phyloP scores from a whole-genome alignment of 2,113 vertebrate genomes.

The Sylvilagus bachmani region DNA sequence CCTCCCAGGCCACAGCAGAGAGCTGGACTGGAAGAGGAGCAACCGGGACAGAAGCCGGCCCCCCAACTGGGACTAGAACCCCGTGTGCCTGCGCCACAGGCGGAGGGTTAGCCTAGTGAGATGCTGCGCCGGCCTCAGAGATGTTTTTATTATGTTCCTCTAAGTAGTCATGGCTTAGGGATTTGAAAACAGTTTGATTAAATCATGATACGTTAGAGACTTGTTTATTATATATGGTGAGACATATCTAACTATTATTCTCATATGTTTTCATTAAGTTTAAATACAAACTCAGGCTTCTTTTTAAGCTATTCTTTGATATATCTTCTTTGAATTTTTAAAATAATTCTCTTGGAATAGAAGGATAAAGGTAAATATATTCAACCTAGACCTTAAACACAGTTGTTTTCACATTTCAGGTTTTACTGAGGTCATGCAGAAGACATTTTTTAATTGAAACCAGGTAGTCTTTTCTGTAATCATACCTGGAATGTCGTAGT shows the following conservation, averaged over 20 bases:
- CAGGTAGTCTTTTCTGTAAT: constrained; percentile 49
- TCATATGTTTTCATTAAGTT: constrained; percentile 19
- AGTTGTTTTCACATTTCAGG: constrained; percentile 49
- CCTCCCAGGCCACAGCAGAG: too few species aligned
- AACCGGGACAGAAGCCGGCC: too few species aligned
- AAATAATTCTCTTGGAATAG: constrained; percentile 43
- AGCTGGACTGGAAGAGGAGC: too few species aligned
- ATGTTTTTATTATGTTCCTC: not conserved
- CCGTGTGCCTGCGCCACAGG: too few species aligned
- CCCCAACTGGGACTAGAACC: too few species aligned
- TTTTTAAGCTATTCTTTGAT: constrained; percentile 32
- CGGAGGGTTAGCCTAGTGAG: too few species aligned
- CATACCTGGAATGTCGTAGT: not conserved
- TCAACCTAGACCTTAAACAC: constrained; percentile 39
- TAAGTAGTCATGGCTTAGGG: constrained; percentile 12
- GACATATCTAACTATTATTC: not conserved
- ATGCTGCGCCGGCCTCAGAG: not conserved
- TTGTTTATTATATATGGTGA: constrained; percentile 3
- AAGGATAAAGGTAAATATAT: constrained; percentile 26
- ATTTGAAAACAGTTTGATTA: constrained; percentile 50
- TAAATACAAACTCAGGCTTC: constrained; percentile 26
- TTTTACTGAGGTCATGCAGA: constrained; percentile 2
- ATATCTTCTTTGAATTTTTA: constrained; percentile 50
- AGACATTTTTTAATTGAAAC: constrained; percentile 28
- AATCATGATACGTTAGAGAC: not conserved